phyloP scores from a whole-genome alignment of 2,888 invertebrate species.

The Cerastis rubricosa region DNA sequence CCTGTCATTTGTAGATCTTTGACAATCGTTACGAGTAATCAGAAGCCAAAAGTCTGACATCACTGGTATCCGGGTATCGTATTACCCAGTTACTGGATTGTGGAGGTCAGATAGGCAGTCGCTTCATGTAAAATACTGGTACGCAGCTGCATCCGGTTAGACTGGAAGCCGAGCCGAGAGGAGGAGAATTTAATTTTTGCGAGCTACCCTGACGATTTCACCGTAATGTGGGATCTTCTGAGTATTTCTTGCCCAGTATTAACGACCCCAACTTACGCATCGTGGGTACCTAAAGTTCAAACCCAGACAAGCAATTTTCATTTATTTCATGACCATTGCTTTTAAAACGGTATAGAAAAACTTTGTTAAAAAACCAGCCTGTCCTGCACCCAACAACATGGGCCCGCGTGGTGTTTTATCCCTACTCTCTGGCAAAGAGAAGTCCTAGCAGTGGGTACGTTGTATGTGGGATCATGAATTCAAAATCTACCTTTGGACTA shows the following conservation, averaged over 20 bases:
- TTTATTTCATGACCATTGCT: not conserved
- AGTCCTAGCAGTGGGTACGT: too few species aligned
- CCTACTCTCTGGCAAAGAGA: not conserved
- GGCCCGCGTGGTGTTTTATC: not conserved
- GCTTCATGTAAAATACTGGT: too few species aligned
- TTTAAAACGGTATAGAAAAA: not conserved
- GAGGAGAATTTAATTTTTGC: not conserved
- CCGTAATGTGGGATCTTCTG: not conserved
- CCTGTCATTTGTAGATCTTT: too few species aligned
- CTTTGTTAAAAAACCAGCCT: not conserved
- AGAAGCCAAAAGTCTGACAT: too few species aligned
- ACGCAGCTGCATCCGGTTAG: too few species aligned
- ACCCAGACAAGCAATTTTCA: not conserved
- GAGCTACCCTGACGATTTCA: not conserved
- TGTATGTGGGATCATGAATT: not conserved
- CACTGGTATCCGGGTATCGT: too few species aligned
- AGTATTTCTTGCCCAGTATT: not conserved
- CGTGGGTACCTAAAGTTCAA: not conserved
- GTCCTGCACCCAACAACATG: too few species aligned
- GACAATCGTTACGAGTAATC: too few species aligned
- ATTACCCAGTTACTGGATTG: too few species aligned
- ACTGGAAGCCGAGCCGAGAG: too few species aligned
- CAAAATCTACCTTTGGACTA: constrained; percentile 27
- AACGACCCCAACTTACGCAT: not conserved
- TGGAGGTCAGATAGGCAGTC: too few species aligned